Evolutionary conservation across 2,113 vertebrate genomes (phyloP), one percentile per base, ranked within the genome.

Genomic region (Pandion haliaetus): DNA sequence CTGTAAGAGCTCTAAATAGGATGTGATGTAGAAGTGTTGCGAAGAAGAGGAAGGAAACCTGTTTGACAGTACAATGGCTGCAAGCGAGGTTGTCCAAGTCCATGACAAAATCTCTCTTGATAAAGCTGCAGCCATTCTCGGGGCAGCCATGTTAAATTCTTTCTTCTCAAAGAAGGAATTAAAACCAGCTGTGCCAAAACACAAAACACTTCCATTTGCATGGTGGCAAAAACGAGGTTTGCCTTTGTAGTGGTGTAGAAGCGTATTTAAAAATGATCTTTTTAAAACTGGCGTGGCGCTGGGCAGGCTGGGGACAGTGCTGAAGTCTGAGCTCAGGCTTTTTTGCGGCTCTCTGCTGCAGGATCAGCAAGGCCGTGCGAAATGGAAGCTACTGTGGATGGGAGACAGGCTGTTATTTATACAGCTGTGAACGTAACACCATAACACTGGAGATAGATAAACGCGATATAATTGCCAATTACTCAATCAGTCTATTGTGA

Each of bases 11-110:
- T 87, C 74, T 84, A 59, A 91, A 42, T 95, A 85, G 78, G 93
- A 90, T 76, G 58, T 70, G 91, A 93, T 90, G 84, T 94, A 50
- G 49, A 80, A 90, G 58, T 63, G 93, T 73, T 95, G 67, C 32
- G 67, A 85, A 85, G 89, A 93, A 73, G 62, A 86, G 92, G 96
- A 86, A 97, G 95, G 96, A 96, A 95, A 79, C 78, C 54, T 82
- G 58, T 90, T 76, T 94, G 93, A 89, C 81, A 94, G 79, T 52
- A 88, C 85, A 96, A 88, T 86, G 90, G 87, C 78, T 95, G 47
- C 0, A 5, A 76, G 44, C 0, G 0, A 88, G 72, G 57, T 93
- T 94, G 91, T 95, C 82, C 38, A 62, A 91, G 65, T 91, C 82
- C 71, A 40, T 0, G 2, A 36, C 69, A 55, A 92, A 92, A 74